Percentiles rank a stretch among this genome's conserved stretches.
These are phyloP conservation scores for Vespertilio murinus DNA, from an alignment of 2,797 vertebrate species.

Conservation along the genomic window DNA sequence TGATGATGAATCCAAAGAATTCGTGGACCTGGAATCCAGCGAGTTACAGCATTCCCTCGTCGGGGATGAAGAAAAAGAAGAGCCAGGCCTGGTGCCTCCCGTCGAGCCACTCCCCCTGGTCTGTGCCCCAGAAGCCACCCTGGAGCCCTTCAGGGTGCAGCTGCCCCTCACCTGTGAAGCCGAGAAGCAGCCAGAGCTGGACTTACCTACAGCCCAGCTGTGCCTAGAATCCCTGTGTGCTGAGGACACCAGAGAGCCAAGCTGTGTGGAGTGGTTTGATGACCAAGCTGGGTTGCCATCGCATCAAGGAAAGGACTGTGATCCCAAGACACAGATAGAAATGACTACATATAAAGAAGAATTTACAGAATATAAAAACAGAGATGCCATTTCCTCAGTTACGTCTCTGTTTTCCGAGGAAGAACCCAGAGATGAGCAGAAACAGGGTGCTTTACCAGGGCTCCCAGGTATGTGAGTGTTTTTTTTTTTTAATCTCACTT, in stretches of 20 bases:
- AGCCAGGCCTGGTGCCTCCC: neutral
- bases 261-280: neutral
- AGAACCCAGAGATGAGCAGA: constrained; percentile 22
- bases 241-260: neutral
- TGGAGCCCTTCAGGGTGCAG: constrained; percentile 39
- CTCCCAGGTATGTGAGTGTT: constrained; percentile 73
- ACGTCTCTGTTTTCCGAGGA: constrained; percentile 40
- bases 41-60: constrained; percentile 42
- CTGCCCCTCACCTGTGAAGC: neutral
- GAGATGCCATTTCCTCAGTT: accelerated
- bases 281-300: neutral
- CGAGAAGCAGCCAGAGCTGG: neutral
- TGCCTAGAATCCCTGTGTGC: neutral
- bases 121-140: neutral
- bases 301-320: neutral
- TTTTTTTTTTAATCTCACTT: neutral
- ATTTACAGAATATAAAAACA: constrained; percentile 30
- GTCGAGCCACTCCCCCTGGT: neutral
- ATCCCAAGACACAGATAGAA: constrained; percentile 54
- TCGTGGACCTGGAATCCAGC: constrained; percentile 61
- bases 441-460: constrained; percentile 19
- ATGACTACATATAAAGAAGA: constrained; percentile 31
- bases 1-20: constrained; percentile 57
- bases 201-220: neutral
- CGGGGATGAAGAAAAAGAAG: constrained; percentile 43